Base-by-base conservation (phyloP, 1,140 invertebrate genomes). In the Bombyx mandarina region DNA sequence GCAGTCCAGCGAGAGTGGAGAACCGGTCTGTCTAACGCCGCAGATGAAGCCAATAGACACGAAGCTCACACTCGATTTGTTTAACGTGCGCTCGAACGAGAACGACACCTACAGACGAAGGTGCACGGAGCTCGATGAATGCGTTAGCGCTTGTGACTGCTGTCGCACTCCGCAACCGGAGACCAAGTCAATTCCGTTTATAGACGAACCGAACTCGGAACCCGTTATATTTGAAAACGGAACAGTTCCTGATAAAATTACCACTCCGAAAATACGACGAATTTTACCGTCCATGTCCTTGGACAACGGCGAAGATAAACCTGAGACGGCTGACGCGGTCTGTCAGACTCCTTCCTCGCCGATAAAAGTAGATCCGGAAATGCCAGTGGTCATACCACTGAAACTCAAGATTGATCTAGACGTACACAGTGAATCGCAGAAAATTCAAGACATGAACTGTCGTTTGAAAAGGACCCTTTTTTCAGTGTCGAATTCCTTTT, bases 151-250 rank as follows among this genome's bases (percentile, higher is more conserved):
- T 7, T 87, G 83, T 56, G 82, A 85, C 26, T 87, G 83, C 57
- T 87, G 83, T 49, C 82, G 83, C 18, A 77, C 80, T 4, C 83
- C 82, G 45, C 84, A 84, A 43, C 84, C 84, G 3, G 84, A 87
- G 48, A 47, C 77, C 0, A 71, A 76, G 26, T 71, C 71, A n/a
- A 89, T 89, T 57, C 88, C 88, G 0, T 89, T 62, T 66, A 89
- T 89, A 12, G 88, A 89, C 66, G 88, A 87, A 58, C 82, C 82
- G 0, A 78, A 80, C 61, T 86, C 66, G 0, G 86, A 88, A 57
- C 86, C 86, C 3, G 51, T 88, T 8, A 88, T 88, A 70, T 79
- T 81, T 58, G 86, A 88, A 67, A 79, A 78, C 45, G 79, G 83
- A 52, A 66, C 63, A 42, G 63, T 66, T 8, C 63, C 66, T 6